These are phyloP conservation scores for Volucella zonaria DNA, from an alignment of 2,888 invertebrate species.

Conservation along the genomic window DNA sequence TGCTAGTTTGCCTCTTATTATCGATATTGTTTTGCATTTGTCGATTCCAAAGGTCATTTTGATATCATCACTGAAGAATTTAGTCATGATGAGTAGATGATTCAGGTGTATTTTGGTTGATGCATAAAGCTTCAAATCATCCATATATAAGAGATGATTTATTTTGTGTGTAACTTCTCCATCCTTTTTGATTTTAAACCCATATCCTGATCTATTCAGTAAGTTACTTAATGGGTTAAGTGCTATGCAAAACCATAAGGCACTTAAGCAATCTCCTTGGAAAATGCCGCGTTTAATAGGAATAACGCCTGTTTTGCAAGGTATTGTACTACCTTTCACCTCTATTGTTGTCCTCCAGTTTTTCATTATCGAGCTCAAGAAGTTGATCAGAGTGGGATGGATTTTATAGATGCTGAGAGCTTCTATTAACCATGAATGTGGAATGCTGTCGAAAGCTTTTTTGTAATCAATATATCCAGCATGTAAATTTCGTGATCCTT, in stretches of 20 bases:
- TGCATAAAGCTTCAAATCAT: no score
- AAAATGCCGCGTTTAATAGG: not conserved
- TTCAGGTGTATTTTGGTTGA: not conserved
- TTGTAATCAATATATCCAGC: conserved; percentile 37
- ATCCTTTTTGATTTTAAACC: no score
- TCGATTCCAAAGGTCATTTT: conserved; percentile 22
- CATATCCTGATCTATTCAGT: no score
- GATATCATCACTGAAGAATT: conserved; percentile 24
- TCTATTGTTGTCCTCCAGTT: no score
- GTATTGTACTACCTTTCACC: no score
- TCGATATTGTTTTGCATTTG: conserved; percentile 17
- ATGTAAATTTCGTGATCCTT: conserved; percentile 25
- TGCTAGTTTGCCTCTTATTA: conserved; percentile 10
- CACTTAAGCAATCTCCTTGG: conserved; percentile 14
- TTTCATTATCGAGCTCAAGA: no score
- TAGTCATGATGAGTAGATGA: not conserved
- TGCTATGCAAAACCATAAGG: conserved; percentile 37
- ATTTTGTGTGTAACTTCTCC: no score
- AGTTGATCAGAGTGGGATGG: no score
- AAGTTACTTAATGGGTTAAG: not conserved
- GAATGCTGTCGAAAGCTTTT: conserved; percentile 11
- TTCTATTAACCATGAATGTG: not conserved
- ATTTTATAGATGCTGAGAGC: no score
- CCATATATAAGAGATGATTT: no score
- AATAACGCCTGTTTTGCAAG: no score